Conservation (phyloP, 2,797 vertebrate species). For the Geotrypetes seraphini region DNA sequence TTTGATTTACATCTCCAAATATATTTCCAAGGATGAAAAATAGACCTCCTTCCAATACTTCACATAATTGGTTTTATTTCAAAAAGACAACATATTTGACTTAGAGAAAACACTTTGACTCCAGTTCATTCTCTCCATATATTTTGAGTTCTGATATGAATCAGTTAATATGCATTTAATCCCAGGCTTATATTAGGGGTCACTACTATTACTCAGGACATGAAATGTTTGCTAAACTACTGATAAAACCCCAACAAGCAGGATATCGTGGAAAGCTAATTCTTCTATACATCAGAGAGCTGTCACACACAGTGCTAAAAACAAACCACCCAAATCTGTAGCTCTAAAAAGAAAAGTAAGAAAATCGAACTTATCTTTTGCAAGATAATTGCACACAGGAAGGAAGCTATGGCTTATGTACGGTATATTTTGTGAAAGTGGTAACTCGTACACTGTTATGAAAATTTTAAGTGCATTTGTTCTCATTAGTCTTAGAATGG, state of each 20-base stretch:
- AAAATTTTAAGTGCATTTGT: too few species aligned
- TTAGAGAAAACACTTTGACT: background rate
- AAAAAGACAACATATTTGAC: background rate
- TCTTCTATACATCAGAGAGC: background rate
- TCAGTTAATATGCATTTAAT: conserved; percentile 2
- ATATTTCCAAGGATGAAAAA: background rate
- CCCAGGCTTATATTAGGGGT: background rate
- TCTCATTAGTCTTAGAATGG: too few species aligned
- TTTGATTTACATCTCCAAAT: conserved; percentile 1
- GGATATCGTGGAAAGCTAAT: background rate
- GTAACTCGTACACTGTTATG: too few species aligned
- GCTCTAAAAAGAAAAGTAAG: background rate
- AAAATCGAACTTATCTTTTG: background rate
- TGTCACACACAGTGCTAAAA: background rate
- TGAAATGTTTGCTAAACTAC: background rate
- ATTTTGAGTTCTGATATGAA: background rate
- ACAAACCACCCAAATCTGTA: background rate
- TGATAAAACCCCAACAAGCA: background rate
- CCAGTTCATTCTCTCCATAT: background rate
- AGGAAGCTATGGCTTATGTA: too few species aligned
- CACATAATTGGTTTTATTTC: background rate
- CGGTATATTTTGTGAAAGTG: too few species aligned
- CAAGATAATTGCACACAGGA: conserved; percentile 6
- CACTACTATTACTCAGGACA: background rate
- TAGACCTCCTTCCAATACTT: background rate